Conservation (phyloP, 1,140 invertebrate species). For the Oscheius sp. region DNA sequence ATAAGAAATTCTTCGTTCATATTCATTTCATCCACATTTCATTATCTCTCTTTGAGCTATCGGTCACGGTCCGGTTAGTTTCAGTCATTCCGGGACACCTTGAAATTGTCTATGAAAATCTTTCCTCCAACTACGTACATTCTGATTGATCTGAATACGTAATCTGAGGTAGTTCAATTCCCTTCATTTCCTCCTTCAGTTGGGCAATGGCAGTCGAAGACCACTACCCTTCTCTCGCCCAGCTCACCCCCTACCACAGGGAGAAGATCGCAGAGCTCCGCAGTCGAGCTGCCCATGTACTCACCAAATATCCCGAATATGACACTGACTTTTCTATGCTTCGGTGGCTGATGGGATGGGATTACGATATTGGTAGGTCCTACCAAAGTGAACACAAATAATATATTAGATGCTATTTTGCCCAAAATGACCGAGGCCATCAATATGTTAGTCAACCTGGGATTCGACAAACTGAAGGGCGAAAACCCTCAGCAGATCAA, state of each 20-base stretch:
- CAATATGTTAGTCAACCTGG: conserved; percentile 22
- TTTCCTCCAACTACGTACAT: too few species aligned
- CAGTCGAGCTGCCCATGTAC: conserved; percentile 6
- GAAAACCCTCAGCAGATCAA: conserved; percentile 28
- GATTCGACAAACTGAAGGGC: conserved; percentile 22
- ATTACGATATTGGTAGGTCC: conserved; percentile 39
- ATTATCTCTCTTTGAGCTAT: too few species aligned
- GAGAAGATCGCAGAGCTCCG: conserved; percentile 36
- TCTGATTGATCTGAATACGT: too few species aligned
- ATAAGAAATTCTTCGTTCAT: too few species aligned
- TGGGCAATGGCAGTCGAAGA: conserved; percentile 24
- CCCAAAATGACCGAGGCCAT: background rate
- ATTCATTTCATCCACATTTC: too few species aligned
- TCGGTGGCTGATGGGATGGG: conserved; percentile 43
- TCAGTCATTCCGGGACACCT: too few species aligned
- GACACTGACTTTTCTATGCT: conserved; percentile 37
- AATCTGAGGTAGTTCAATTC: too few species aligned
- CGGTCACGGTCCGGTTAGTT: too few species aligned
- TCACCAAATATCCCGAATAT: conserved; percentile 36
- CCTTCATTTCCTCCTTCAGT: too few species aligned
- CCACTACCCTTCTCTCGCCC: conserved; percentile 18
- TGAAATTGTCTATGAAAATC: too few species aligned
- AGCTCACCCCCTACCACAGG: conserved; percentile 25
- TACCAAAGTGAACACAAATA: background rate
- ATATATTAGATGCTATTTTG: background rate